These are phyloP conservation scores for Maylandia zebra DNA, from an alignment of 2,113 vertebrate species.

Conservation along the genomic window DNA sequence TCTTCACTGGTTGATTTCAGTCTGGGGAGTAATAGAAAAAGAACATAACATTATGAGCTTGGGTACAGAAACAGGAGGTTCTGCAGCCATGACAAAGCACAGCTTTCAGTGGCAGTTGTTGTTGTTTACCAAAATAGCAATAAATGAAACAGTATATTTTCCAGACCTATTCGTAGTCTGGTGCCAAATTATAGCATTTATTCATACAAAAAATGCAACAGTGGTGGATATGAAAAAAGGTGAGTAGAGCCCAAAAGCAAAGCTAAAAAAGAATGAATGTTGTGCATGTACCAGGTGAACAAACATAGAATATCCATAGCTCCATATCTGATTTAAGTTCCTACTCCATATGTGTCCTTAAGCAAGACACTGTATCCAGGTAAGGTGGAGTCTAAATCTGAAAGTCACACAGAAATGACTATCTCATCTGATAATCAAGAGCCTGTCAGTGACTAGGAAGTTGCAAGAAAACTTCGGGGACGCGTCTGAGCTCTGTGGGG, in stretches of 20 bases:
- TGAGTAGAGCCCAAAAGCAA: not conserved
- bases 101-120: not conserved
- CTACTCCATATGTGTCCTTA: not conserved
- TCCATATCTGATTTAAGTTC: not conserved
- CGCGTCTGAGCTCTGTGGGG: not conserved
- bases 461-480: not conserved
- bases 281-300: not conserved
- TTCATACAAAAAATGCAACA: not conserved
- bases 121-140: not conserved
- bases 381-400: not conserved
- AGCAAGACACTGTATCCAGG: not conserved
- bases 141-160: not conserved
- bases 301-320: not conserved
- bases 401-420: constrained; percentile 24
- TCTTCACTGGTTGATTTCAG: constrained; percentile 11
- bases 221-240: not conserved
- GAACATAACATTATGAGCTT: not conserved
- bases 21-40: not conserved
- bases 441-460: not conserved
- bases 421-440: not conserved
- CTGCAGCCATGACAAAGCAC: not conserved
- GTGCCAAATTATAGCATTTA: not conserved
- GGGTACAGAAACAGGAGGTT: not conserved
- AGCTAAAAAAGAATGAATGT: not conserved
- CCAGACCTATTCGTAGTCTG: not conserved